Evolutionary conservation across 2,113 vertebrate genomes (phyloP).

Genomic region (Pteropus alecto): DNA sequence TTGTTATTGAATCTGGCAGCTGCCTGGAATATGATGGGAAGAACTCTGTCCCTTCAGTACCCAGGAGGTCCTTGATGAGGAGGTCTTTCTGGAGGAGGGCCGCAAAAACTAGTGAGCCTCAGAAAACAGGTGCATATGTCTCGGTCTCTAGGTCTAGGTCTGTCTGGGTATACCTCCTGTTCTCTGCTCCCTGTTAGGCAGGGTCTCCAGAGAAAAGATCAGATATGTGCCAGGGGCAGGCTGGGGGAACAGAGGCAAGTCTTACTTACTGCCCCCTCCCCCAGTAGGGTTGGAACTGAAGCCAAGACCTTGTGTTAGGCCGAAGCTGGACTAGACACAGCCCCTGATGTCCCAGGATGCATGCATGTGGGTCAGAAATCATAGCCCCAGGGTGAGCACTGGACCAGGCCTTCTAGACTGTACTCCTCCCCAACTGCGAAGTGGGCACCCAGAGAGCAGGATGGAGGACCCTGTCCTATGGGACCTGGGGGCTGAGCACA

Average conservation of each 20-base stretch:
- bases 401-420: background rate
- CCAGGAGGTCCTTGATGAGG: background rate
- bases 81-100: background rate
- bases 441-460: background rate
- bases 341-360: background rate
- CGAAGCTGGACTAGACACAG: background rate
- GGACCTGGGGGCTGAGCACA: background rate
- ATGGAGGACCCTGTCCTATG: background rate
- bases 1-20: background rate
- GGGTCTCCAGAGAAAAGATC: background rate
- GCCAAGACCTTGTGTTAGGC: background rate
- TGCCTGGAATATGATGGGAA: background rate
- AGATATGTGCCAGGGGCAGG: fast-evolving
- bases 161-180: background rate
- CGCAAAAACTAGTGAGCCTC: background rate
- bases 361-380: background rate
- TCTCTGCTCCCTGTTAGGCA: background rate
- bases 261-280: background rate
- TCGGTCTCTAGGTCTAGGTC: background rate
- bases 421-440: background rate
- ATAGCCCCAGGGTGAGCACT: background rate
- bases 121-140: background rate
- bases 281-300: background rate
- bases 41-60: background rate
- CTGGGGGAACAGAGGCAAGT: fast-evolving